Conservation (phyloP, 2,797 vertebrate genomes). For the Siniperca obscura region DNA sequence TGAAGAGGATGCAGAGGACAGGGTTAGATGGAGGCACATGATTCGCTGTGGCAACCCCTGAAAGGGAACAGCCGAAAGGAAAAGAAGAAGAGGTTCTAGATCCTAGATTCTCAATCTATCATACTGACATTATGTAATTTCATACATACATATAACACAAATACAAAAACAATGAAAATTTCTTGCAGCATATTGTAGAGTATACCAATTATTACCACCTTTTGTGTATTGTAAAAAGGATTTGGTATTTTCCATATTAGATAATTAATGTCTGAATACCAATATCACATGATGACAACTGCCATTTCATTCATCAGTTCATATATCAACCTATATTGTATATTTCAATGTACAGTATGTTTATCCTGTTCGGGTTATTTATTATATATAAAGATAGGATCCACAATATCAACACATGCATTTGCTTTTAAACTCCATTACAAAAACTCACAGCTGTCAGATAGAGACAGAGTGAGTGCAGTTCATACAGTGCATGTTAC, state of each 20-base stretch:
- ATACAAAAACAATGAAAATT: neutral
- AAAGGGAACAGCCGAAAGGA: no score
- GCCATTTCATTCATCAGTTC: neutral
- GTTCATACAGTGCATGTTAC: slow-evolving; percentile 48
- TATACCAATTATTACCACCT: neutral
- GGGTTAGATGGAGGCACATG: no score
- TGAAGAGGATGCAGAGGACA: no score
- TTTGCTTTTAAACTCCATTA: slow-evolving; percentile 12
- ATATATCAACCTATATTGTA: no score
- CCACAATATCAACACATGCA: neutral
- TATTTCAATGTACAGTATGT: neutral
- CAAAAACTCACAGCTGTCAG: slow-evolving; percentile 16
- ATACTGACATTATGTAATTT: neutral
- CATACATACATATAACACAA: neutral
- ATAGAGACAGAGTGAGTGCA: slow-evolving; percentile 15
- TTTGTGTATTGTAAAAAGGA: neutral
- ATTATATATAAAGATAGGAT: neutral
- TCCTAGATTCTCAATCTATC: neutral
- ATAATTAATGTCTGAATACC: neutral
- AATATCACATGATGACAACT: neutral
- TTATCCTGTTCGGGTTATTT: neutral
- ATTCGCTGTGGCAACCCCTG: no score
- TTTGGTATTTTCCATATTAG: no score
- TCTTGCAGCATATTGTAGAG: neutral
- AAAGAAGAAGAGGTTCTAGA: no score